These are phyloP conservation scores for Lysandra coridon DNA, from an alignment of 2,888 invertebrate species.

Conservation along the genomic window DNA sequence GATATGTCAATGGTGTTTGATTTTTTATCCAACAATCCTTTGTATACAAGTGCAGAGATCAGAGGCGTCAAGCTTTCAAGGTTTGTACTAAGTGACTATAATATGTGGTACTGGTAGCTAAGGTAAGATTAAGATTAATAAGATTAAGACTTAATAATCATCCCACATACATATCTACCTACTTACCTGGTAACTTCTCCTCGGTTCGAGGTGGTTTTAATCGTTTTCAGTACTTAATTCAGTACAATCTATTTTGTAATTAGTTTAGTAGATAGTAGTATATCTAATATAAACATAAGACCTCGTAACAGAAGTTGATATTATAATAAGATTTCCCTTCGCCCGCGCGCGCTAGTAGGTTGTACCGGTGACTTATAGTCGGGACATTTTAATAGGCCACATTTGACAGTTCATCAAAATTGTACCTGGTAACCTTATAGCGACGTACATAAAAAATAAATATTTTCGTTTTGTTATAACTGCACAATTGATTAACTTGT, in stretches of 20 bases:
- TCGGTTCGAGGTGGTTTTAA: background rate
- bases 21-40: background rate
- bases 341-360: background rate
- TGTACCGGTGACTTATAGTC: conserved; percentile 1
- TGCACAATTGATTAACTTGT: too few species aligned
- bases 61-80: conserved; percentile 1
- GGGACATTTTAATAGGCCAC: too few species aligned
- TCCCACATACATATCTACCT: background rate
- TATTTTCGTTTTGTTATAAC: too few species aligned
- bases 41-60: background rate
- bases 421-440: too few species aligned
- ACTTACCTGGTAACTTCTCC: background rate
- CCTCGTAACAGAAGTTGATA: background rate
- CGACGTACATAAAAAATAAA: too few species aligned
- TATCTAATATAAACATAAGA: conserved; percentile 1
- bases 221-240: background rate
- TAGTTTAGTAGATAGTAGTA: background rate
- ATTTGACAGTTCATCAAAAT: too few species aligned
- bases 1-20: conserved; percentile 1
- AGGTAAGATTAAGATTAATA: too few species aligned
- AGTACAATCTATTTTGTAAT: background rate
- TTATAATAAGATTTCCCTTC: background rate
- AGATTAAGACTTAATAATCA: background rate
- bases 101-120: conserved; percentile 1
- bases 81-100: conserved; percentile 1